A percentile compares a stretch with the other conserved stretches of the same genome.
phyloP scores from a whole-genome alignment of 2,888 invertebrate genomes.

The Parnassius apollo region DNA sequence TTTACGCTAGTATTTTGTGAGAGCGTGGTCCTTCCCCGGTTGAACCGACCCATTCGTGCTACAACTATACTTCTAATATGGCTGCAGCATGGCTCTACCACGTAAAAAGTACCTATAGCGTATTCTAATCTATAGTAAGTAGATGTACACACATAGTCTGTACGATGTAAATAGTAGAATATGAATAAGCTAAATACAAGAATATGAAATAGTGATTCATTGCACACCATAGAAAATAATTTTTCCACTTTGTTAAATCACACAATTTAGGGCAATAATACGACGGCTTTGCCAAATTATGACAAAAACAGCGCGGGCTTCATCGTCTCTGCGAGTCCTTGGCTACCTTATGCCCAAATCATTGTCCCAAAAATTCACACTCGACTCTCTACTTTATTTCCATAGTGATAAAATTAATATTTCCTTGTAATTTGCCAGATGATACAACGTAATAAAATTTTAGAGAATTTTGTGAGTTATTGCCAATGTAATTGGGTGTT shows the following conservation, averaged over 20 bases:
- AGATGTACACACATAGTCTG: no score
- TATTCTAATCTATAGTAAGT: no score
- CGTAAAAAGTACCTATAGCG: no score
- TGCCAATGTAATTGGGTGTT: slow-evolving; percentile 38
- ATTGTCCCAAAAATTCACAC: slow-evolving; percentile 38
- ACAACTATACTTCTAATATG: no score
- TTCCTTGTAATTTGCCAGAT: slow-evolving; percentile 24
- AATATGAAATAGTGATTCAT: background rate
- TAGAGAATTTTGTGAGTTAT: slow-evolving; percentile 50
- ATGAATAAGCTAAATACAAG: background rate
- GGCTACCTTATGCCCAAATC: slow-evolving; percentile 44
- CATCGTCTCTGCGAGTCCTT: slow-evolving; percentile 37
- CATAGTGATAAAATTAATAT: slow-evolving; percentile 31
- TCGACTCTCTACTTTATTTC: slow-evolving; percentile 31
- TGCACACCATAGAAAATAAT: slow-evolving; percentile 14
- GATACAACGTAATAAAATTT: slow-evolving; percentile 40
- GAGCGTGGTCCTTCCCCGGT: no score
- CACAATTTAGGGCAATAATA: slow-evolving; percentile 23
- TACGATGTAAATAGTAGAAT: background rate
- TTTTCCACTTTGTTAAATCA: slow-evolving; percentile 23
- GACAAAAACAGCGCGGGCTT: slow-evolving; percentile 24
- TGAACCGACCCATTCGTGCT: no score
- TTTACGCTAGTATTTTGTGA: no score
- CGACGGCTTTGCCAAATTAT: slow-evolving; percentile 16
- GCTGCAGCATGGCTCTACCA: no score